Base-by-base conservation (phyloP, 2,797 vertebrate species). In the Saxicola maurus region DNA sequence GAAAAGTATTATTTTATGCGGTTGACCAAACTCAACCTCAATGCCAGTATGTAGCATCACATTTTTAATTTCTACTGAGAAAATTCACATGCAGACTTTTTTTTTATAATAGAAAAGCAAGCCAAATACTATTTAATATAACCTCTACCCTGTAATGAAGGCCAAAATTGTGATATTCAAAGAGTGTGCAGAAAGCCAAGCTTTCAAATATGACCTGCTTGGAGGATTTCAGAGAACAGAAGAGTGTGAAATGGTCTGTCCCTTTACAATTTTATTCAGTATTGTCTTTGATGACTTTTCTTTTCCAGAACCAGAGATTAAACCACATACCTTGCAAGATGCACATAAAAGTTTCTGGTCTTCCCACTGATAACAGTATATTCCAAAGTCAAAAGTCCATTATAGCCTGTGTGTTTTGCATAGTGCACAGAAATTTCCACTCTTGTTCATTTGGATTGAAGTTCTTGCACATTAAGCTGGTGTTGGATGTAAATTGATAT, bases 1-100 rank as follows among this genome's bases (percentile, higher is more conserved):
- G 52, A 67, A 72, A 87, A 87, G 71, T 79, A 56, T 75, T 87
- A 79, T 71, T 93, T 93, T 86, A 51, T 55, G 57, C 17, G 68
- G 83, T 90, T 92, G 92, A 81, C 59, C 68, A 94, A 89, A 90
- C 49, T 91, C 64, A 69, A 89, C 79, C 72, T 82, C 45, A 62
- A 37, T 82, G 71, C 78, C 69, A 45, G 78, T 60, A 83, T 85
- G 57, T 79, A 93, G 91, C 68, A 1, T 60, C 64, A 80, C 76
- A 57, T 87, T 94, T 95, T 93, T 94, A 85, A 82, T 69, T 92
- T 90, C 72, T 56, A n/a, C 23, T 55, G 91, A 92, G 60, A 33
- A 64, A 93, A 92, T 84, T 83, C 49, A 38, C 40, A 51, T 46
- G 56, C 33, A 72, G 40, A 78, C 46, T n/a, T 80, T 17, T 75